Base-by-base conservation (phyloP, 92 coral and sea anemone genomes). In the Phenganax subtilis region DNA sequence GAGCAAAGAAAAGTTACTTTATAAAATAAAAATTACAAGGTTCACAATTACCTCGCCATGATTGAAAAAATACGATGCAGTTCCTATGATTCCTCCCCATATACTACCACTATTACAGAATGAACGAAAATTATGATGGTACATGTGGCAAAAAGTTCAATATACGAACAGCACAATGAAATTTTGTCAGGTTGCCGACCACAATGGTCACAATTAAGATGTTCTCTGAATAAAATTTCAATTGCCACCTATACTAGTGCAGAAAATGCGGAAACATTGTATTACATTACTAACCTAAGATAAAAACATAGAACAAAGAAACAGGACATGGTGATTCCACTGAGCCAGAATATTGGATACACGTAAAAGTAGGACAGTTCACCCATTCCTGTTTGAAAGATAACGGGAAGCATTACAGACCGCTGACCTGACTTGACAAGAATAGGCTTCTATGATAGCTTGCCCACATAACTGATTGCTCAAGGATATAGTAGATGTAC, bases 51-150 rank as follows among this genome's bases (percentile, higher is more conserved):
- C 98, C 92, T 93, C 98, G 0, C 98, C 98, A 82, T 93, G 98
- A 77, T 94, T 94, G 68, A 83, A 94, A 75, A 94, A 88, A 76
- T 94, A 94, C 11, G 94, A 92, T 52, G 90, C 82, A 27, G 91
- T 88, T 57, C 98, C 98, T 12, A 94, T 82, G 61, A 94, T 78
- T n/a, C 98, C 98, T 82, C 98, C 98, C 73, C 91, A 85, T 81
- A 94, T 88, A 71, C 86, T 94, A 70, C 93, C 98, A 89, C 98
- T 93, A 44, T 14, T 53, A 75, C 54, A 56, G 57, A 31, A 17
- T 12, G 25, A 17, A 6, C 56, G 10, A 77, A 56, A 28, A n/a
- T 28, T 37, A 5, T 37, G 47, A 37, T 5, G 2, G 47, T 37
- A 37, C 47, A 37, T 37, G 47, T 37, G 47, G 47, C 2, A 37